phyloP scores from a whole-genome alignment of 2,888 invertebrate genomes.

The Phyllotreta striolata region DNA sequence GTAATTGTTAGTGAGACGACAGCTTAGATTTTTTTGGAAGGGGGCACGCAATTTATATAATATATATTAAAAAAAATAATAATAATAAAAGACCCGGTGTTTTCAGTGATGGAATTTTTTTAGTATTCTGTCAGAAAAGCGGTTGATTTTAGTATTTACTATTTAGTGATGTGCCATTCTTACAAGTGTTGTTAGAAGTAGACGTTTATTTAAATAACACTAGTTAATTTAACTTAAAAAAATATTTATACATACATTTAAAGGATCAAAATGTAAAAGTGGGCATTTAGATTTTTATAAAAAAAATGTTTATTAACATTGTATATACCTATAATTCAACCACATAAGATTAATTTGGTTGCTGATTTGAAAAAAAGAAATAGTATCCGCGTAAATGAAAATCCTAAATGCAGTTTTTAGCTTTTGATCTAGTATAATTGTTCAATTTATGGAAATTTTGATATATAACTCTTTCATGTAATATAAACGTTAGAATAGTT shows the following conservation, averaged over 20 bases:
- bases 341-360: background rate
- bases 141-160: slow-evolving; percentile 50
- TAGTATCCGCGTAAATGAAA: background rate
- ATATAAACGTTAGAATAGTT: slow-evolving; percentile 7
- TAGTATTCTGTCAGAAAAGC: slow-evolving; percentile 58
- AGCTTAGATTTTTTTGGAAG: slow-evolving; percentile 32
- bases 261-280: slow-evolving; percentile 10
- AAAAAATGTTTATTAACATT: too few relatives aligned
- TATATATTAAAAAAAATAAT: slow-evolving; percentile 11
- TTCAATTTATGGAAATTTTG: slow-evolving; percentile 55
- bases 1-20: slow-evolving; percentile 30
- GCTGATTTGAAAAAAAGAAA: background rate
- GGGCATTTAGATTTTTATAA: slow-evolving; percentile 8
- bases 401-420: slow-evolving; percentile 33
- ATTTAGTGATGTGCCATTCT: slow-evolving; percentile 60
- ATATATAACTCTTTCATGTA: slow-evolving; percentile 50
- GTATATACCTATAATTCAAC: too few relatives aligned
- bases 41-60: slow-evolving; percentile 30
- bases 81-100: slow-evolving; percentile 48
- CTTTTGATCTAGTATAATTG: slow-evolving; percentile 20
- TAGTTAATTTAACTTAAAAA: slow-evolving; percentile 57
- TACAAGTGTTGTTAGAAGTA: slow-evolving; percentile 59
- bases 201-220: slow-evolving; percentile 57
- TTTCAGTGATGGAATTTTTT: slow-evolving; percentile 60
- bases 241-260: slow-evolving; percentile 51